These are phyloP conservation scores for Scolopax mira DNA, from an alignment of 2,113 vertebrate species.

Conservation along the genomic window DNA sequence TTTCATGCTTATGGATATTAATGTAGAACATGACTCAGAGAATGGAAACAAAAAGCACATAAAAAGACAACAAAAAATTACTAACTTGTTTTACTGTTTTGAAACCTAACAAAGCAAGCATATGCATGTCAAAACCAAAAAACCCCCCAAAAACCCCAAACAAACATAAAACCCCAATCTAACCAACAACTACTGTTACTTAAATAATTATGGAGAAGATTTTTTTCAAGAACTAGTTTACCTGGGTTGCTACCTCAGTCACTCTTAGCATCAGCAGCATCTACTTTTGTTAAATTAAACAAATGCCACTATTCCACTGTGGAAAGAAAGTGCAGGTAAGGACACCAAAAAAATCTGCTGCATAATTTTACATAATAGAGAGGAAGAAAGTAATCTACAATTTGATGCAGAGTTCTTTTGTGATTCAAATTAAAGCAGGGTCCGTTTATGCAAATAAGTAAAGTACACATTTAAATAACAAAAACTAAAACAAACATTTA, in stretches of 20 bases:
- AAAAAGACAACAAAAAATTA: not conserved
- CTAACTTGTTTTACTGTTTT: not conserved
- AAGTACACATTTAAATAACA: not conserved
- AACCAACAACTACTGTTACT: not conserved
- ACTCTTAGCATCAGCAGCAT: not conserved
- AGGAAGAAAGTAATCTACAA: not conserved
- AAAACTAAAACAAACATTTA: not conserved
- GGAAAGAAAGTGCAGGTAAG: not conserved
- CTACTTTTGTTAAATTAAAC: not conserved
- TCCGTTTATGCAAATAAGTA: not conserved
- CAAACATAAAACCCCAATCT: not conserved
- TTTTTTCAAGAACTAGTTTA: conserved; percentile 3
- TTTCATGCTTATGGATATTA: not conserved
- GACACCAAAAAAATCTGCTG: not conserved
- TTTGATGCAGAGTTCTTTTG: not conserved
- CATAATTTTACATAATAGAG: not conserved
- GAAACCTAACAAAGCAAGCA: not conserved
- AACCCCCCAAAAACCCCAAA: not conserved
- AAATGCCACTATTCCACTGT: not conserved
- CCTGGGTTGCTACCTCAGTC: not conserved
- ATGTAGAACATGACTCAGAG: not conserved
- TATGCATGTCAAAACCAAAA: not conserved
- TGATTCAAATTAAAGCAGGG: not conserved
- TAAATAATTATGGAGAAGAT: not conserved
- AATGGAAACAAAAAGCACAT: not conserved